Evolutionary conservation across 1,140 invertebrate genomes (phyloP).

Genomic region (Aphelinus atriplicis): DNA sequence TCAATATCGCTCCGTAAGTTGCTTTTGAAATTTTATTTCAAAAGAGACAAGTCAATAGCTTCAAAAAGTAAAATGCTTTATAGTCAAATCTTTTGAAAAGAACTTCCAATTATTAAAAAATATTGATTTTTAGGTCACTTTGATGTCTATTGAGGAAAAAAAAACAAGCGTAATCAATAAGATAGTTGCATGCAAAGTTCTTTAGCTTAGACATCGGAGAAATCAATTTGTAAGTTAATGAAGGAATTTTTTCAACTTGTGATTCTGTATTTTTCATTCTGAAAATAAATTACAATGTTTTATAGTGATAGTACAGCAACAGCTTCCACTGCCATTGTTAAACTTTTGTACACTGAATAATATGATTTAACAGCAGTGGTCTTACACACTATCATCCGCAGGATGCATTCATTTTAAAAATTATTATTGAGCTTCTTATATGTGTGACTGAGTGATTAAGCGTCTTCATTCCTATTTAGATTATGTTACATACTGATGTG

Average conservation of each 20-base stretch:
- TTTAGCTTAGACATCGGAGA: conserved; percentile 20
- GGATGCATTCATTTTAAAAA: no score
- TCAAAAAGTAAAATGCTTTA: conserved; percentile 52
- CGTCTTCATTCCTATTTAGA: no score
- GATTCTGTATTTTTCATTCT: conserved; percentile 1
- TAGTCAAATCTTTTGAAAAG: conserved; percentile 23
- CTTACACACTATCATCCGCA: no score
- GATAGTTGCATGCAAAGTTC: conserved; percentile 10
- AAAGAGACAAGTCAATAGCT: conserved; percentile 57
- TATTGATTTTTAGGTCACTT: conserved; percentile 54
- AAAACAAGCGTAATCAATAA: conserved; percentile 37
- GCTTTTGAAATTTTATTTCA: conserved; percentile 34
- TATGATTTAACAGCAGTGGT: no score
- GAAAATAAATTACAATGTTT: background rate
- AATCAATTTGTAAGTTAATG: conserved; percentile 16
- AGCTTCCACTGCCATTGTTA: no score
- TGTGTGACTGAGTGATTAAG: no score
- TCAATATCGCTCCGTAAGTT: background rate
- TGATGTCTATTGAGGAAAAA: conserved; percentile 64
- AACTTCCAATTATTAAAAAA: conserved; percentile 1
- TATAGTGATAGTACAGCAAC: background rate
- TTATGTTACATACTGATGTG: no score
- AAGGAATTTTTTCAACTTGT: background rate
- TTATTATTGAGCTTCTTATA: no score
- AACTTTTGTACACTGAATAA: no score